These are phyloP conservation scores for Pogona vitticeps DNA, from an alignment of 2,113 vertebrate species.

Conservation along the genomic window DNA sequence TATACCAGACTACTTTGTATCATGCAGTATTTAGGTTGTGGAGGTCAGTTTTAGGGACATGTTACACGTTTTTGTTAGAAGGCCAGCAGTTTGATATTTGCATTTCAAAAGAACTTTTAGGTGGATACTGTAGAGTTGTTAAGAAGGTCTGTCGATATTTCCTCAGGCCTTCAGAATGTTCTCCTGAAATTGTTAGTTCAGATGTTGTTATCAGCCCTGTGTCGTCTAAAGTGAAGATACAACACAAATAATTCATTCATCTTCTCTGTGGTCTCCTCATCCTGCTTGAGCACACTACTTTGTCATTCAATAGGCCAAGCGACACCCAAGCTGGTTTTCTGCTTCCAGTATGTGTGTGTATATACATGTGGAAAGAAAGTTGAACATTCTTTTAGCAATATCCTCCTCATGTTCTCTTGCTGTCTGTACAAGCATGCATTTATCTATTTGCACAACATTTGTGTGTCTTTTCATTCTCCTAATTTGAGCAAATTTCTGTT, in stretches of 20 bases:
- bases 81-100: background rate
- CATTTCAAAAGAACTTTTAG: background rate
- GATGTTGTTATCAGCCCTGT: background rate
- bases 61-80: background rate
- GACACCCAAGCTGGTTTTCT: background rate
- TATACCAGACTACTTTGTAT: background rate
- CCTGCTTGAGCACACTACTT: no score
- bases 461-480: background rate
- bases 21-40: no score
- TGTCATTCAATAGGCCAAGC: no score
- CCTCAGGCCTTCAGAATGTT: background rate
- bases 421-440: background rate
- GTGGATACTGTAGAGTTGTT: background rate
- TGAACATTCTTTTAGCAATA: background rate
- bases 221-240: background rate
- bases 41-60: background rate
- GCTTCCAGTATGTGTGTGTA: background rate
- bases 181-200: background rate
- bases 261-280: no score
- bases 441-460: background rate
- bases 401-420: background rate
- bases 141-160: background rate
- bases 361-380: background rate
- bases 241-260: background rate
- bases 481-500: background rate